Evolutionary conservation across 1,140 invertebrate genomes (phyloP).

Genomic region (Megathymus violae): DNA sequence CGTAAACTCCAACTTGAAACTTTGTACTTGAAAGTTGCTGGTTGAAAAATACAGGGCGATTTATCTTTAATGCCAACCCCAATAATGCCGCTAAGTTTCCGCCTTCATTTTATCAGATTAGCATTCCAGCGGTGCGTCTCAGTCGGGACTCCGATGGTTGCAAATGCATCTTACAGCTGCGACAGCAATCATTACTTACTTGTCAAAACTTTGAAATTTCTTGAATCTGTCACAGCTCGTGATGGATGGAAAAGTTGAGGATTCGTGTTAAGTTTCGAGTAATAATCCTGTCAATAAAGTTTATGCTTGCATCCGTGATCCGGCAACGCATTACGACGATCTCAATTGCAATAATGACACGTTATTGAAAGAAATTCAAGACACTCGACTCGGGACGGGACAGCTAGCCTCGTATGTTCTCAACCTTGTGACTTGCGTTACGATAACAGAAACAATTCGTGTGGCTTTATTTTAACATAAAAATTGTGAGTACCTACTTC

Average conservation of each 20-base stretch:
- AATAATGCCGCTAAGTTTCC: conserved; percentile 10
- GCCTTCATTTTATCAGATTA: background rate
- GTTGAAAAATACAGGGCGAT: conserved; percentile 3
- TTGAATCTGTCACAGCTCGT: background rate
- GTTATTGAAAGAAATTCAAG: too few relatives aligned
- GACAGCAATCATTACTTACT: background rate
- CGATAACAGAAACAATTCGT: too few relatives aligned
- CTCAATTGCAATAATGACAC: too few relatives aligned
- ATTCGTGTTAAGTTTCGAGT: too few relatives aligned
- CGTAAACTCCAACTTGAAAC: conserved; percentile 8
- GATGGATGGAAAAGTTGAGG: too few relatives aligned
- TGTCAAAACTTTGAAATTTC: conserved; percentile 1
- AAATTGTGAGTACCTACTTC: too few relatives aligned
- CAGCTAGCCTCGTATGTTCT: too few relatives aligned
- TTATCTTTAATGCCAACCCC: conserved; percentile 16
- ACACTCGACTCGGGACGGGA: too few relatives aligned
- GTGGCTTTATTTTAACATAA: too few relatives aligned
- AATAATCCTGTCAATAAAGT: too few relatives aligned
- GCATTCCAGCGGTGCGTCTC: conserved; percentile 16
- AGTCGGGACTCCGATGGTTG: background rate
- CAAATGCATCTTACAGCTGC: conserved; percentile 11
- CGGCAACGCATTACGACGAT: too few relatives aligned
- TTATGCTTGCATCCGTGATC: background rate
- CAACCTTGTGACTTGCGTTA: too few relatives aligned
- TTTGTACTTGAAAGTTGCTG: conserved; percentile 9